Base-by-base conservation (phyloP, 2,797 vertebrate genomes). In the Thalassophryne amazonica region DNA sequence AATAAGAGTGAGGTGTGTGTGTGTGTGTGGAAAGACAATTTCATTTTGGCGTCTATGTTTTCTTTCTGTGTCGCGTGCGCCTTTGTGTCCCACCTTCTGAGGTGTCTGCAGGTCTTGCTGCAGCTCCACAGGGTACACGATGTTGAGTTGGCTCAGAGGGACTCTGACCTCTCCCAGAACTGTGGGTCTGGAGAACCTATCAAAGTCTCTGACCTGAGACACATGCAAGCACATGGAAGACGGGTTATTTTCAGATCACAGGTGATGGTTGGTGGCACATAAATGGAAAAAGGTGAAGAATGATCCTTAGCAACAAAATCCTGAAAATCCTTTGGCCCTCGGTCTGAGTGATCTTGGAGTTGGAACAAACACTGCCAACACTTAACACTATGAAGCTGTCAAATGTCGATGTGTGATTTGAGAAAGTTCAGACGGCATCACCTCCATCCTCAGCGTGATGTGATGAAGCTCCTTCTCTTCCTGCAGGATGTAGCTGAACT, bases 121-220 rank as follows among this genome's bases (percentile, higher is more conserved):
- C 6, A 92, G 78, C 73, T 89, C 87, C 53, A 91, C 36, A 13
- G 81, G 88, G 52, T 85, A 71, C 10, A 70, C 83, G 21, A 86
- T 80, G 35, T 85, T 88, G 15, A 89, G 49, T 17, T 58, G 36
- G 1, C 63, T 78, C 2, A 92, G 45, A 30, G 68, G 35, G 48
- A 78, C 45, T 24, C 83, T 88, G 38, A 88, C 83, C 64, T 93
- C 88, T 57, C 91, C 92, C 20, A 93, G 76, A 9, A 80, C 59
- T 6, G 71, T 41, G 31, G 89, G 83, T 70, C 90, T 86, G 55
- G 91, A 93, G 71, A 89, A 90, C 61, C 78, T 89, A 81, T 93
- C 75, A 51, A 91, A 92, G 72, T 86, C 62, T 45, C 81, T 90
- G 31, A 93, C 89, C 91, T 93, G 53, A 34, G 32, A 66, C 2